Conservation (phyloP, 2,113 vertebrate species). For the Cyprinodon variegatus region DNA sequence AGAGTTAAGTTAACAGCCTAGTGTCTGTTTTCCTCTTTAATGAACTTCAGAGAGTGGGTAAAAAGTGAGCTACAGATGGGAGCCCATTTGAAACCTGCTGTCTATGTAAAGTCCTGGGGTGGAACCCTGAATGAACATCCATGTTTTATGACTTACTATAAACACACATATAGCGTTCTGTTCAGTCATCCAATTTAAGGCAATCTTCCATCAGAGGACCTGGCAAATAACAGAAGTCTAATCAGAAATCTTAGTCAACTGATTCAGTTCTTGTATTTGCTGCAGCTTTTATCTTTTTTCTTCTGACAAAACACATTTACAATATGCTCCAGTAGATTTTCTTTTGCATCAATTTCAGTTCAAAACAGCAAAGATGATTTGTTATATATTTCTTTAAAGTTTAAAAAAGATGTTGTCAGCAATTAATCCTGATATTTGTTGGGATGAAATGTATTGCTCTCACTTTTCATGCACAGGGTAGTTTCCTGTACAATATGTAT, state of each 20-base stretch:
- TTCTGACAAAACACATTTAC: not conserved
- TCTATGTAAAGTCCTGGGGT: constrained; percentile 70
- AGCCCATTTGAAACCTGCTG: constrained; percentile 71
- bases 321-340: constrained; percentile 7
- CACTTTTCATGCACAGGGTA: constrained; percentile 23
- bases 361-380: constrained; percentile 19
- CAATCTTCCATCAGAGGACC: constrained; percentile 19
- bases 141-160: constrained; percentile 66
- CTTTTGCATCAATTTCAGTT: constrained; percentile 8
- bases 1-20: constrained; percentile 31
- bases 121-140: constrained; percentile 68
- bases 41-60: constrained; percentile 57
- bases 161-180: constrained; percentile 59
- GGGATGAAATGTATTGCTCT: constrained; percentile 8
- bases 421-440: constrained; percentile 2
- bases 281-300: not conserved
- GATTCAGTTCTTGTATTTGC: not conserved
- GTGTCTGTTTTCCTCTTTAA: constrained; percentile 53
- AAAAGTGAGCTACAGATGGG: constrained; percentile 69
- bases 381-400: not conserved
- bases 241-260: not conserved
- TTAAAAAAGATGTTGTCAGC: constrained; percentile 17
- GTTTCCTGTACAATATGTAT: constrained; percentile 2
- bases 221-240: constrained; percentile 4
- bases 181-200: constrained; percentile 46